A percentile compares a stretch with the other conserved stretches of the same genome.
Conservation (phyloP, 2,888 invertebrate species). For the Synanthedon andrenaeformis region DNA sequence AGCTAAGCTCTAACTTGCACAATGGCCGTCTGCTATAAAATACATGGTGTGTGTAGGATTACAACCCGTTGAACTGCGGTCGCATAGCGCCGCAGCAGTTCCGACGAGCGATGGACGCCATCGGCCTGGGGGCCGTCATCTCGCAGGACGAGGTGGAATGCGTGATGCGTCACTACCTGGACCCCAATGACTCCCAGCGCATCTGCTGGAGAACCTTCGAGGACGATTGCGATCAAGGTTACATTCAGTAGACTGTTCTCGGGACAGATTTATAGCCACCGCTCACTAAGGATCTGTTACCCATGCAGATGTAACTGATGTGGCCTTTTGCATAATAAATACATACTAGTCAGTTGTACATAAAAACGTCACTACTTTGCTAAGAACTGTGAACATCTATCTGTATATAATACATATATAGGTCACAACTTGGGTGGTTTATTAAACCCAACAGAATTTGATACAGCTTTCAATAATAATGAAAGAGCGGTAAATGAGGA, state of each 20-base stretch:
- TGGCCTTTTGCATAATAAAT: neutral
- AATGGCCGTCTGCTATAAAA: neutral
- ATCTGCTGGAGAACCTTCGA: constrained; percentile 83
- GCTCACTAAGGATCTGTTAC: too few relatives aligned
- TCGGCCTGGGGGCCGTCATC: constrained; percentile 74
- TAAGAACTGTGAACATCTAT: too few relatives aligned
- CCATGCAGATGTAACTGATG: neutral
- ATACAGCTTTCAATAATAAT: too few relatives aligned
- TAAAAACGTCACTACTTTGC: too few relatives aligned
- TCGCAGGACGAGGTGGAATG: constrained; percentile 73
- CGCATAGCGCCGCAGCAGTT: constrained; percentile 79
- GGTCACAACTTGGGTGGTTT: too few relatives aligned
- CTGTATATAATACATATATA: too few relatives aligned
- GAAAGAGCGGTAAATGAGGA: too few relatives aligned
- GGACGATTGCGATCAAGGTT: constrained; percentile 82
- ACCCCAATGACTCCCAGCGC: constrained; percentile 76
- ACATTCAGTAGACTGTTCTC: too few relatives aligned
- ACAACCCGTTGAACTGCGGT: constrained; percentile 76
- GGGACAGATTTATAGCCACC: too few relatives aligned
- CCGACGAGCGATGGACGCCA: constrained; percentile 74
- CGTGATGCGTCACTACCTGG: constrained; percentile 75
- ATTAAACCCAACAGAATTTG: too few relatives aligned
- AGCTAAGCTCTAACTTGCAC: neutral
- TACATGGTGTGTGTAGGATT: constrained; percentile 57
- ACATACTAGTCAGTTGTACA: too few relatives aligned